Conservation (phyloP, 2,888 invertebrate species). For the Yponomeuta evonymella region DNA sequence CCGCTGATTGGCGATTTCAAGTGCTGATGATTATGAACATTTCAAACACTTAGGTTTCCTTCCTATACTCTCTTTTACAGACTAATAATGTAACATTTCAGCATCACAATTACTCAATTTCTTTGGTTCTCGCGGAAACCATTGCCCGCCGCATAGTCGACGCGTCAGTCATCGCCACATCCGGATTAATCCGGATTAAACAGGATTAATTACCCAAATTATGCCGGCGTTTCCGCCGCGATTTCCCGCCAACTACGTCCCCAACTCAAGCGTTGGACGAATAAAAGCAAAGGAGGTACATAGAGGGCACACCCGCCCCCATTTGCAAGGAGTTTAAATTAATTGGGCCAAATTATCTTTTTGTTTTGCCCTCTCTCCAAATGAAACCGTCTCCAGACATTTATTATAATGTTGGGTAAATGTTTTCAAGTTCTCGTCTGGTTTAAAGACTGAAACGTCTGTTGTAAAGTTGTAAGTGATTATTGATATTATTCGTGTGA, state of each 20-base stretch:
- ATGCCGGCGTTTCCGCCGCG: not conserved
- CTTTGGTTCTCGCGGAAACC: too few species aligned
- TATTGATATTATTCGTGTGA: not conserved
- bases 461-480: not conserved
- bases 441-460: slow-evolving; percentile 25
- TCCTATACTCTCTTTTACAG: too few species aligned
- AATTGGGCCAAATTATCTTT: slow-evolving; percentile 70
- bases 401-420: slow-evolving; percentile 51
- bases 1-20: too few species aligned
- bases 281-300: slow-evolving; percentile 44
- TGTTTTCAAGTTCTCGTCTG: slow-evolving; percentile 40
- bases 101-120: too few species aligned
- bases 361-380: slow-evolving; percentile 48
- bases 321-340: slow-evolving; percentile 66
- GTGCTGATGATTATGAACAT: too few species aligned
- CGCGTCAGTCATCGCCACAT: too few species aligned
- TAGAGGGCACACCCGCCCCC: slow-evolving; percentile 45
- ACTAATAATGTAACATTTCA: too few species aligned
- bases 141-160: too few species aligned
- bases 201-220: not conserved
- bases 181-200: not conserved
- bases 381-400: slow-evolving; percentile 52
- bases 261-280: slow-evolving; percentile 32
- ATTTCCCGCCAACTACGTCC: slow-evolving; percentile 35
- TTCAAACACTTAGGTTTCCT: too few species aligned